A percentile compares a stretch with the other conserved stretches of the same genome.
phyloP scores from a whole-genome alignment of 2,888 invertebrate species.

The Alloplasta piceator region DNA sequence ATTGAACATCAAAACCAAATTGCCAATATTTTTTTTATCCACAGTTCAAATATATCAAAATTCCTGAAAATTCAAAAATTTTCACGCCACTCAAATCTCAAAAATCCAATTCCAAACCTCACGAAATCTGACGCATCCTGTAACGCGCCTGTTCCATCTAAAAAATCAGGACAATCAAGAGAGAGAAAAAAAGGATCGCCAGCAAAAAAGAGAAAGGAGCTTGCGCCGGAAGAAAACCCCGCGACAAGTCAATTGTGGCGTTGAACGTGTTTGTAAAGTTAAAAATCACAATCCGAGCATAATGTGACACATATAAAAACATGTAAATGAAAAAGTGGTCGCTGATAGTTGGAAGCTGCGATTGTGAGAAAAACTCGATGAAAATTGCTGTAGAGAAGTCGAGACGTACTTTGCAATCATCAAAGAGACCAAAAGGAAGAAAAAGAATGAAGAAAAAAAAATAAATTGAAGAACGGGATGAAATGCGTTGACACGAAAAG shows the following conservation, averaged over 20 bases:
- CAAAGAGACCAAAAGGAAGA: slow-evolving; percentile 22
- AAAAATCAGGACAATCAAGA: background rate
- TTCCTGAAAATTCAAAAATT: background rate
- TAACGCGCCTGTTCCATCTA: background rate
- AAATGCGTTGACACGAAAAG: slow-evolving; percentile 18
- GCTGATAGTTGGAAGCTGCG: too few species aligned
- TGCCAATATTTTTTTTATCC: too few species aligned
- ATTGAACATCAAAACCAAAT: too few species aligned
- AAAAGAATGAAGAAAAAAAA: slow-evolving; percentile 19
- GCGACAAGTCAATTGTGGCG: slow-evolving; percentile 33
- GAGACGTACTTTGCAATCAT: slow-evolving; percentile 54
- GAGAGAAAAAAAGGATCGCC: slow-evolving; percentile 47
- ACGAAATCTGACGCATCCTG: background rate
- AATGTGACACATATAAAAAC: background rate
- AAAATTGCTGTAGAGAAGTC: slow-evolving; percentile 27
- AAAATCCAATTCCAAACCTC: too few species aligned
- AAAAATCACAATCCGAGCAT: background rate
- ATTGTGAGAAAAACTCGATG: slow-evolving; percentile 30
- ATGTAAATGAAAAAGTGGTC: too few species aligned
- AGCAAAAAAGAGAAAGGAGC: slow-evolving; percentile 68
- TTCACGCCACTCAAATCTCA: too few species aligned
- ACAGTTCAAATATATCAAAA: too few species aligned
- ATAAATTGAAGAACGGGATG: slow-evolving; percentile 39
- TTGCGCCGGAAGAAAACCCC: slow-evolving; percentile 11
- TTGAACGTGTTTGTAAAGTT: background rate